Conservation (phyloP, 2,797 vertebrate species). For the Sebastolobus alascanus region DNA sequence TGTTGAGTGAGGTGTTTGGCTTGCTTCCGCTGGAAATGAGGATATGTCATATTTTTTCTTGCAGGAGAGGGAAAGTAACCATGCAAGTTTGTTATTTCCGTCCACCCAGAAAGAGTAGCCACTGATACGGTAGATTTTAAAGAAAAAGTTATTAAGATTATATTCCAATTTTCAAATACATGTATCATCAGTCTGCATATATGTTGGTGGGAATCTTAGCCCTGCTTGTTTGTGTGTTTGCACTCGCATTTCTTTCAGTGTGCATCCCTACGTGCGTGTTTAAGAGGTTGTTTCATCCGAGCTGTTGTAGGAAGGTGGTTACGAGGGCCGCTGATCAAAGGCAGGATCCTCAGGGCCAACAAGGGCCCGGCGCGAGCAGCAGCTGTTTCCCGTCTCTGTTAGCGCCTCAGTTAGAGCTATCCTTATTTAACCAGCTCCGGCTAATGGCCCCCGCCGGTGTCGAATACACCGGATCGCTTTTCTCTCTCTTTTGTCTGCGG, state of each 20-base stretch:
- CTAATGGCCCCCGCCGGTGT: conserved; percentile 74
- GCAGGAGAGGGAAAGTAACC: conserved; percentile 30
- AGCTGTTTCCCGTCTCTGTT: conserved; percentile 77
- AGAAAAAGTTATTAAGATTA: conserved; percentile 9
- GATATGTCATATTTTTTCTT: conserved; percentile 45
- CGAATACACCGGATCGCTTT: conserved; percentile 70
- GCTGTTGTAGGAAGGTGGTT: conserved; percentile 56
- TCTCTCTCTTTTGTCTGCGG: conserved; percentile 65
- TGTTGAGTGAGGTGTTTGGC: conserved; percentile 75
- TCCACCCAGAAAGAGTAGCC: background rate
- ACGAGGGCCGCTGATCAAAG: conserved; percentile 75
- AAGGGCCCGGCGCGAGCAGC: conserved; percentile 57
- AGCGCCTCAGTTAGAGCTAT: conserved; percentile 58
- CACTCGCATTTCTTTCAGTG: background rate
- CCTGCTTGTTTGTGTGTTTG: conserved; percentile 11
- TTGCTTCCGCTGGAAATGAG: conserved; percentile 64
- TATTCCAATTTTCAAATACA: background rate
- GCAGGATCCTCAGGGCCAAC: conserved; percentile 59
- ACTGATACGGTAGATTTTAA: background rate
- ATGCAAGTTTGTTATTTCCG: conserved; percentile 29
- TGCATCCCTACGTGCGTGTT: conserved; percentile 12
- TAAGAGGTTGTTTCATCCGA: conserved; percentile 54
- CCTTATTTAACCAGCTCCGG: conserved; percentile 73
- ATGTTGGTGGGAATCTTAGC: background rate
- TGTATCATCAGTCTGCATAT: background rate